Base-by-base conservation (phyloP, 2,888 invertebrate genomes). In the Hydraecia micacea region DNA sequence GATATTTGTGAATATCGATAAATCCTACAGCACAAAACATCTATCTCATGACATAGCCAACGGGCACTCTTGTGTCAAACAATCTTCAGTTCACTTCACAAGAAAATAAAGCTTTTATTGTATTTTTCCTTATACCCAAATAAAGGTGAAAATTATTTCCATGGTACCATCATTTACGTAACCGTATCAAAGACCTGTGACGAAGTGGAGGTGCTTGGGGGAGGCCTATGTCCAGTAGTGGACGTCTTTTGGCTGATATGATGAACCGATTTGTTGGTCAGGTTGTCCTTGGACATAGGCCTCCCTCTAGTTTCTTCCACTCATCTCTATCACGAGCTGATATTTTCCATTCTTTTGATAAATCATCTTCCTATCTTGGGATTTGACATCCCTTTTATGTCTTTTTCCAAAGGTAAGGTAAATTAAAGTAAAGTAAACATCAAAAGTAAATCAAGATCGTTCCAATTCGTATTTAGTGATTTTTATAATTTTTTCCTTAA, bases 31-130 rank as follows among this genome's bases (percentile, higher is more conserved):
- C 9, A 18, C 15, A 46, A 81, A 74, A 66, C 7, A 42, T 36
- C 9, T n/a, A n/a, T 36, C 11, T 66, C 49, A 39, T 32, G 11
- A n/a, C 49, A n/a, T 76, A 70, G 70, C 60, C n/a, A 76, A 28
- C 67, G 39, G 62, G 32, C 36, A 62, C 36, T 36, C 25, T 73
- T 73, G 36, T 71, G 39, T 58, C 60, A 21, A 9, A n/a, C 49
- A 69, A 46, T n/a, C 36, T 83, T 83, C 77, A 68, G 13, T 69
- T 81, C 72, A 65, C 52, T 83, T 65, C 72, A 81, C 68, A 65
- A 81, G 79, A 81, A 81, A 81, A 79, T 63, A 79, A 49, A 71
- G 55, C 21, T 32, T 72, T 77, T 73, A 15, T 68, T 15, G 32
- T 52, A 62, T 67, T 80, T 79, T 81, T 73, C 74, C 72, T 70